Percentiles rank a stretch among this genome's conserved stretches.
Conservation (phyloP, 2,797 vertebrate genomes). For the Masticophis lateralis region DNA sequence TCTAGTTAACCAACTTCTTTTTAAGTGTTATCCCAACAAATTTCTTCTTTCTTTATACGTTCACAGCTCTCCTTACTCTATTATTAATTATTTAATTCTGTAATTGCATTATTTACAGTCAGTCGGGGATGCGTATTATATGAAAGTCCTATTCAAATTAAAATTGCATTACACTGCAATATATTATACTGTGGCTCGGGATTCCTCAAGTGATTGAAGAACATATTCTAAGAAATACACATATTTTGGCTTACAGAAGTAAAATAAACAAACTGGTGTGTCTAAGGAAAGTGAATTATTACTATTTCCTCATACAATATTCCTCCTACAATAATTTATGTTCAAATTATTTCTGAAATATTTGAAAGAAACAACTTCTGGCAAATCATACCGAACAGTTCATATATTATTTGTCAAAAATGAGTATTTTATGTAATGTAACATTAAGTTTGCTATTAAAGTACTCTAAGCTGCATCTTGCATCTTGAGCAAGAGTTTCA, state of each 20-base stretch:
- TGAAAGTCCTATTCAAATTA: constrained; percentile 35
- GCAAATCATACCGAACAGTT: constrained; percentile 28
- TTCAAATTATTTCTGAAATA: constrained; percentile 24
- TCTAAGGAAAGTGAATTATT: constrained; percentile 12
- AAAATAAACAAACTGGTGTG: background rate
- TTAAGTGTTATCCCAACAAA: constrained; percentile 4
- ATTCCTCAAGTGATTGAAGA: constrained; percentile 3
- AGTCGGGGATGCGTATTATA: constrained; percentile 17
- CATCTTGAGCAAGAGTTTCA: background rate
- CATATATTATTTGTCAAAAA: background rate
- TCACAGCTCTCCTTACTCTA: background rate
- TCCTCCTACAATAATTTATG: constrained; percentile 25
- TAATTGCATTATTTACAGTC: constrained; percentile 32
- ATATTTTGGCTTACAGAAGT: constrained; percentile 8
- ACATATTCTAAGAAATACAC: background rate
- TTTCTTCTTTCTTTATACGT: background rate
- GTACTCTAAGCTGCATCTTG: background rate
- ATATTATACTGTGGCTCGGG: background rate
- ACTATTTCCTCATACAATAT: background rate
- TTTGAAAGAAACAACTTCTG: background rate
- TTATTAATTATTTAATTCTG: constrained; percentile 11
- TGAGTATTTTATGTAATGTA: background rate
- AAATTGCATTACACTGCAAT: constrained; percentile 22
- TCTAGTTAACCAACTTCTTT: constrained; percentile 4
- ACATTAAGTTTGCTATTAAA: background rate